phyloP scores from a whole-genome alignment of 1,140 invertebrate genomes.

The Drepana arcuata region DNA sequence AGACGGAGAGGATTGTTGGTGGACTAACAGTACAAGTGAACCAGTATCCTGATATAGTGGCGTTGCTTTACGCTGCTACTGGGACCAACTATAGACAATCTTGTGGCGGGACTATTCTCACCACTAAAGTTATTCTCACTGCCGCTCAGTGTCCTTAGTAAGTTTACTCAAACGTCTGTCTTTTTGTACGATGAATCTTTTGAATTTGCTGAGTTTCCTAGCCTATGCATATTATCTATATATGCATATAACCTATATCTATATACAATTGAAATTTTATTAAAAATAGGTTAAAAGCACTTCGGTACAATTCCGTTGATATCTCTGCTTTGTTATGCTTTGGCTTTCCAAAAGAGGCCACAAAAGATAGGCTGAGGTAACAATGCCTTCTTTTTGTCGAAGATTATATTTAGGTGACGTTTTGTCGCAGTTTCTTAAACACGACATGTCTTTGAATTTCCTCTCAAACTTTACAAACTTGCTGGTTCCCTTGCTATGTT shows the following conservation, averaged over 20 bases:
- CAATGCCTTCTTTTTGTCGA: neutral
- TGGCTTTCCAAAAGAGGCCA: neutral
- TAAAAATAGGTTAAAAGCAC: too few species aligned
- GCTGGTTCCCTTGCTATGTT: too few species aligned
- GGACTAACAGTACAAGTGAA: constrained; percentile 24
- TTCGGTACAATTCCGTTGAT: too few species aligned
- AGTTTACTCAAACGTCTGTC: constrained; percentile 12
- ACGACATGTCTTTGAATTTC: too few species aligned
- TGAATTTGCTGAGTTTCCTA: neutral
- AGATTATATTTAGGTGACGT: too few species aligned
- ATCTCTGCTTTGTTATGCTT: too few species aligned
- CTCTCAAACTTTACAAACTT: too few species aligned
- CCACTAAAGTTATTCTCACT: constrained; percentile 24
- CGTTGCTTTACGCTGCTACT: constrained; percentile 16
- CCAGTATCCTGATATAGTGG: constrained; percentile 20
- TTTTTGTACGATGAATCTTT: neutral
- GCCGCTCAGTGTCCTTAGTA: constrained; percentile 36
- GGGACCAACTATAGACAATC: constrained; percentile 14
- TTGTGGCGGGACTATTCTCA: constrained; percentile 37
- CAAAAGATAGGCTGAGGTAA: neutral
- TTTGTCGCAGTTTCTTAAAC: too few species aligned
- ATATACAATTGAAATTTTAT: too few species aligned
- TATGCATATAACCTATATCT: neutral
- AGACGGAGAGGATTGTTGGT: constrained; percentile 26
- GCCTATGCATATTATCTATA: neutral